Percentiles rank a stretch among this genome's conserved stretches.
These are phyloP conservation scores for Lepidothrix coronata DNA, from an alignment of 2,113 vertebrate genomes.

Conservation along the genomic window DNA sequence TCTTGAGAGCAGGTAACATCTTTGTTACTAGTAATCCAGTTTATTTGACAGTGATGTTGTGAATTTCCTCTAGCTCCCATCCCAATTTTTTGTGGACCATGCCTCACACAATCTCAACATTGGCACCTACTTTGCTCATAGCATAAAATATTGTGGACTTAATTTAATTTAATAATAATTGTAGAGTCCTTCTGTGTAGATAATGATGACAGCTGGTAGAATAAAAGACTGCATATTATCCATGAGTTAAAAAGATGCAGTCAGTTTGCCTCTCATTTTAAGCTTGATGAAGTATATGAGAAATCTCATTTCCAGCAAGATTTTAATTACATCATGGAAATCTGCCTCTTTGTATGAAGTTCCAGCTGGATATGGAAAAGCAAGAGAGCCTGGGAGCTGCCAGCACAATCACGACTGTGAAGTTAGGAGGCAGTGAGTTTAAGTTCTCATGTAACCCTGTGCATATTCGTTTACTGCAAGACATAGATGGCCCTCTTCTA, in stretches of 20 bases:
- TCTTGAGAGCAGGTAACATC: not conserved
- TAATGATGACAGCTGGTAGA: not conserved
- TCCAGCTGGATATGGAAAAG: not conserved
- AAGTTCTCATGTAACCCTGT: not conserved
- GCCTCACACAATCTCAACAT: not conserved
- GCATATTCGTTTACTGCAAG: not conserved
- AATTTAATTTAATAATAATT: constrained; percentile 4
- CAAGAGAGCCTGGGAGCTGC: not conserved
- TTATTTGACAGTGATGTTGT: not conserved
- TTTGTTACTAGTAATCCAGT: not conserved
- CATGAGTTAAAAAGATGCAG: not conserved
- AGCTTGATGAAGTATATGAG: not conserved
- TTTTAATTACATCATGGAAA: constrained; percentile 6
- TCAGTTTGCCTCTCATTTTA: not conserved
- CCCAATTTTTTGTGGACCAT: not conserved
- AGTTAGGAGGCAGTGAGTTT: not conserved
- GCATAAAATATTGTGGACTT: not conserved
- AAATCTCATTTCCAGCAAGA: not conserved
- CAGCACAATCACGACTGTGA: not conserved
- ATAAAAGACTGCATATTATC: not conserved
- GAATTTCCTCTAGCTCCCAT: not conserved
- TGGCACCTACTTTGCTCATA: not conserved
- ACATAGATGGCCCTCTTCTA: not conserved
- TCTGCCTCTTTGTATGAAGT: not conserved
- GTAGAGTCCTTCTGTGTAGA: not conserved